Evolutionary conservation across 2,113 vertebrate species (phyloP).

Genomic region (Myanophis thanlyinensis): DNA sequence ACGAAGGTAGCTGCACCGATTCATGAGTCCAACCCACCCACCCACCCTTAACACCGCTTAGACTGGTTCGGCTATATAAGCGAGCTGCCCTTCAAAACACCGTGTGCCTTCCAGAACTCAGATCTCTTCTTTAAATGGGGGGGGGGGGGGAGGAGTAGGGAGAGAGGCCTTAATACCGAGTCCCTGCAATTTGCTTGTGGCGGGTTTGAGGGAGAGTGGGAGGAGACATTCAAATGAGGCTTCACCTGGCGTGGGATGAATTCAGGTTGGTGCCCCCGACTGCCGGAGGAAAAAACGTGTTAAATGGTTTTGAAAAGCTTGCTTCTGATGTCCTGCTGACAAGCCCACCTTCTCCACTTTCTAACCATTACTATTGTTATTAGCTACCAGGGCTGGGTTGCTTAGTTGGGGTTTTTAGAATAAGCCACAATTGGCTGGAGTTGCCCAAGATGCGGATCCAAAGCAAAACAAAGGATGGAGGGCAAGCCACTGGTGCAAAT

Average conservation of each 20-base stretch:
- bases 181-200: neutral
- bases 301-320: neutral
- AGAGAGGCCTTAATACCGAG: neutral
- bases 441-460: neutral
- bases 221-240: neutral
- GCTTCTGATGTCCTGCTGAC: neutral
- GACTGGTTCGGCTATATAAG: neutral
- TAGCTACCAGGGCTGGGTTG: neutral
- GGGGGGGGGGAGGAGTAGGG: accelerated
- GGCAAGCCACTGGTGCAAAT: neutral
- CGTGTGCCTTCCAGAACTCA: neutral
- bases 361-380: neutral
- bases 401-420: neutral
- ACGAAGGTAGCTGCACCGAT: neutral
- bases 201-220: neutral
- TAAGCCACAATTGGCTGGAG: neutral
- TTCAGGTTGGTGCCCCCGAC: neutral
- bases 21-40: neutral
- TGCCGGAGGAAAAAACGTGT: neutral
- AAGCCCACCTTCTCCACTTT: neutral
- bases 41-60: neutral
- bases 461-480: neutral
- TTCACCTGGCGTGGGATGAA: neutral
- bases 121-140: neutral
- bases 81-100: neutral